Base-by-base conservation (phyloP, 2,888 invertebrate species). In the Ichneumoninae sp. region DNA sequence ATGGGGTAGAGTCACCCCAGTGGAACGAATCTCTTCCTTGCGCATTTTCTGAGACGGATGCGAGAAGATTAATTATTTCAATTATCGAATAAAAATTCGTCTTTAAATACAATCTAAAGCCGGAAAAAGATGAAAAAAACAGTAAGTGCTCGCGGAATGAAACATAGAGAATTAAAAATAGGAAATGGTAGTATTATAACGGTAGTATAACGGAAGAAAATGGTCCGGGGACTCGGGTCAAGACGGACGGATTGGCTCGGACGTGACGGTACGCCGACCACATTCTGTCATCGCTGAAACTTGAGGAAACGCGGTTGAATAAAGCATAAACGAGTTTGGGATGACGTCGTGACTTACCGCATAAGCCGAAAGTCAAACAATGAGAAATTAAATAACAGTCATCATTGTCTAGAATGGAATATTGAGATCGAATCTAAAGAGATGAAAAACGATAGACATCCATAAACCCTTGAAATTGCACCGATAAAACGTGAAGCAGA, bases 1-100 rank as follows among this genome's bases (percentile, higher is more conserved):
- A 77, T 70, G 72, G 80, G 71, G 65, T 66, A 7, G 36, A 75
- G 68, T 83, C 81, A 76, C 83, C 71, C 82, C 70, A 71, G 84
- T 78, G 78, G 84, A 81, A 82, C 71, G 79, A 86, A 79, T 81
- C 76, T 76, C 79, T 71, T 82, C 47, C 79, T 69, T 65, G 69
- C 66, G 76, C 72, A 40, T 77, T 70, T 77, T 65, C 26, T 68
- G 16, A 66, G 69, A 70, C 72, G 44, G 50, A 80, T 54, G 80
- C 69, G 80, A 52, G 52, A 65, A 40, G 82, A 77, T 81, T 82
- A 85, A 85, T 60, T n/a, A 75, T 75, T 65, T 74, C 33, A 62
- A 81, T 72, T 52, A 33, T 26, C 50, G 54, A 70, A n/a, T 54
- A 70, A 76, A 47, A 44, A 44, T 44, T 3, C 44, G 44, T 44